These are phyloP conservation scores for Acheta domesticus DNA, from an alignment of 2,888 invertebrate species.

Conservation along the genomic window DNA sequence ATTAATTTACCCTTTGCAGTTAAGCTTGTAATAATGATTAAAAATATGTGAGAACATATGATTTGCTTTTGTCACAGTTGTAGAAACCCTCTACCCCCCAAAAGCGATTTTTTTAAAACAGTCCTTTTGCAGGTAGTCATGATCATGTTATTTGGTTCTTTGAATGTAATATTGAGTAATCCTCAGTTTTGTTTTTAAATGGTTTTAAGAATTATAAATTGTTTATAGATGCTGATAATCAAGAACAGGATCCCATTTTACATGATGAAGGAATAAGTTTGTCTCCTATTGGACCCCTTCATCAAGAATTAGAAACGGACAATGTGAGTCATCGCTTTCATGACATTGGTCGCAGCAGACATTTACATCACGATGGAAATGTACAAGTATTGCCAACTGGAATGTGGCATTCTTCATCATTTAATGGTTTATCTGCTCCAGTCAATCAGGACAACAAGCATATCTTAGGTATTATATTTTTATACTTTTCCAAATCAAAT, in stretches of 20 bases:
- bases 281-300: background rate
- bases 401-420: background rate
- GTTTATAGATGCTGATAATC: background rate
- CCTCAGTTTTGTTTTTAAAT: too few species aligned
- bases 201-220: too few species aligned
- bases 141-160: too few species aligned
- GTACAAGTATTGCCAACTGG: background rate
- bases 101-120: too few species aligned
- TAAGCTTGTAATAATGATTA: too few species aligned
- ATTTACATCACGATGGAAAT: background rate
- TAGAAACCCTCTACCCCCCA: too few species aligned
- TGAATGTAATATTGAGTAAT: too few species aligned
- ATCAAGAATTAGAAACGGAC: background rate
- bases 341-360: background rate
- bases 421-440: background rate
- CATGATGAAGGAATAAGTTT: slow-evolving; percentile 11
- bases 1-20: too few species aligned
- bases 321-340: background rate
- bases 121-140: too few species aligned
- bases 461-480: too few species aligned
- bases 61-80: too few species aligned
- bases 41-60: too few species aligned
- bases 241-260: slow-evolving; percentile 18
- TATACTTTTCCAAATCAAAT: background rate
- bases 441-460: background rate